phyloP scores from a whole-genome alignment of 2,888 invertebrate genomes.

The Acrobasis suavella region DNA sequence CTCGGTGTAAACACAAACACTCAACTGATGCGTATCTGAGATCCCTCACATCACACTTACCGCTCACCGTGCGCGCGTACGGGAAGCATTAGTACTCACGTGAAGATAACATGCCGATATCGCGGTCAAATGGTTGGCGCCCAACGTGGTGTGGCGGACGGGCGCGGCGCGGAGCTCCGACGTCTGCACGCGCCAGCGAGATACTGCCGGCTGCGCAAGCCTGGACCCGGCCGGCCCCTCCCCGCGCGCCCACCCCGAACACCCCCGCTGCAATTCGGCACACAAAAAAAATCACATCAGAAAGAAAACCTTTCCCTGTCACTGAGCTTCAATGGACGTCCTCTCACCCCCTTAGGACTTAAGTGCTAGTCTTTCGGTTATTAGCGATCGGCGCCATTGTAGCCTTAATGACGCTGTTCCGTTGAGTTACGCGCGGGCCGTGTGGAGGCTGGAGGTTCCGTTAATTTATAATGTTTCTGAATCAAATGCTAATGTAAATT shows the following conservation, averaged over 20 bases:
- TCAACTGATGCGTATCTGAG: conserved; percentile 29
- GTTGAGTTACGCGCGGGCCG: conserved; percentile 56
- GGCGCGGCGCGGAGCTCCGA: conserved; percentile 43
- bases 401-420: conserved; percentile 62
- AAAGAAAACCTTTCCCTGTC: conserved; percentile 73
- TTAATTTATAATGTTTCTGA: conserved; percentile 58
- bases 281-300: conserved; percentile 69
- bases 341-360: conserved; percentile 56
- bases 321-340: conserved; percentile 66
- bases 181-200: conserved; percentile 52
- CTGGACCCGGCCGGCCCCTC: conserved; percentile 68
- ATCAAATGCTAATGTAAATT: conserved; percentile 61
- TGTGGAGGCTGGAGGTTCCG: conserved; percentile 40
- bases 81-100: conserved; percentile 34
- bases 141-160: conserved; percentile 53
- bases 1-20: conserved; percentile 43
- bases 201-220: conserved; percentile 77
- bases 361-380: conserved; percentile 64
- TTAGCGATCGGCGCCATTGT: conserved; percentile 62
- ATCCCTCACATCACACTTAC: conserved; percentile 38
- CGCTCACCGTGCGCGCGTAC: conserved; percentile 23
- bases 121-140: conserved; percentile 58
- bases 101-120: conserved; percentile 40
- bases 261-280: conserved; percentile 65
- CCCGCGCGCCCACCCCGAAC: conserved; percentile 42